Conservation (phyloP, 2,797 vertebrate genomes). For the Oryzias sinensis region DNA sequence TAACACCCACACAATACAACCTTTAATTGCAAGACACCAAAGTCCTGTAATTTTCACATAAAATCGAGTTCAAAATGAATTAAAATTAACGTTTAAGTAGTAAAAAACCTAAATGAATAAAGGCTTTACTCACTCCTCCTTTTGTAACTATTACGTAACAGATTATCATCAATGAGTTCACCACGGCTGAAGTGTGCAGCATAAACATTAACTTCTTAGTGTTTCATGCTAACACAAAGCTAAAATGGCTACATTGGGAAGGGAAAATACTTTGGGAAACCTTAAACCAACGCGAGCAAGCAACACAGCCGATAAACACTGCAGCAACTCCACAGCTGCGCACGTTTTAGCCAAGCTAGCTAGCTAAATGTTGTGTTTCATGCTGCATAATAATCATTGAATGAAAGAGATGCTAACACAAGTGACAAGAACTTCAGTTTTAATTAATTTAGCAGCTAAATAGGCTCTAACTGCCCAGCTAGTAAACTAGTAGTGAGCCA, state of each 20-base stretch:
- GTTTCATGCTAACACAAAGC: not conserved
- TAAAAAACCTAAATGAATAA: too few relatives aligned
- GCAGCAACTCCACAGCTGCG: constrained; percentile 23
- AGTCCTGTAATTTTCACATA: too few relatives aligned
- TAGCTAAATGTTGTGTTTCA: constrained; percentile 2
- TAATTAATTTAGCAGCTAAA: not conserved
- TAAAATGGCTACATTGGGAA: not conserved
- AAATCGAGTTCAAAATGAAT: too few relatives aligned
- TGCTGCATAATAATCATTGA: not conserved
- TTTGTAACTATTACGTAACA: constrained; percentile 59
- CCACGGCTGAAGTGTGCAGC: constrained; percentile 21
- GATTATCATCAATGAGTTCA: constrained; percentile 56
- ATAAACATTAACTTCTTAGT: not conserved
- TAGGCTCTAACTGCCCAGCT: constrained; percentile 16
- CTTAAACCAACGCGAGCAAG: not conserved
- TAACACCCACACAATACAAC: too few relatives aligned
- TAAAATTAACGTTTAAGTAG: too few relatives aligned
- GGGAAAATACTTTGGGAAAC: not conserved
- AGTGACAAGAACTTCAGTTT: too few relatives aligned
- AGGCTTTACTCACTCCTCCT: too few relatives aligned
- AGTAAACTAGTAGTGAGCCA: constrained; percentile 39
- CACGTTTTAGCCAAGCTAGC: constrained; percentile 43
- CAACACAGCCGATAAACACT: constrained; percentile 18
- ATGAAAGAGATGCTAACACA: too few relatives aligned
- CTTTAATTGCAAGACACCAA: too few relatives aligned